A percentile compares a stretch with the other conserved stretches of the same genome.
These are phyloP conservation scores for Oasisia sp. DNA, from an alignment of 2,888 invertebrate species.

Conservation along the genomic window DNA sequence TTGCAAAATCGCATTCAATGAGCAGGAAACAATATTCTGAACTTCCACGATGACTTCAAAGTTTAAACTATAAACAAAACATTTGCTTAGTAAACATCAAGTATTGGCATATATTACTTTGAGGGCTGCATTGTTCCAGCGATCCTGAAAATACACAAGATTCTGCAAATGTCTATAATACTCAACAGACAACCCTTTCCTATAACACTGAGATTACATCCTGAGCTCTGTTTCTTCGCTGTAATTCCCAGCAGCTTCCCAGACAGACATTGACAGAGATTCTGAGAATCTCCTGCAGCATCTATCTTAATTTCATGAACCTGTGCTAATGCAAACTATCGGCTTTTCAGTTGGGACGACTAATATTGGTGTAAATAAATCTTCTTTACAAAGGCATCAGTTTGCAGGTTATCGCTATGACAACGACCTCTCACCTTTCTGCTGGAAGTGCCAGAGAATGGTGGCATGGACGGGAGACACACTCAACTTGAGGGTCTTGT, in stretches of 20 bases:
- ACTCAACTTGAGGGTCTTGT: slow-evolving; percentile 78
- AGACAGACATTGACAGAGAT: background rate
- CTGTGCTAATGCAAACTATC: background rate
- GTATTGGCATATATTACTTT: too few relatives aligned
- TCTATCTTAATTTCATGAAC: background rate
- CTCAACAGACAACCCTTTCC: too few relatives aligned
- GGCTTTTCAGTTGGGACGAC: background rate
- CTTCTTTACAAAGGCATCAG: background rate
- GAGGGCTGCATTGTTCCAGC: too few relatives aligned
- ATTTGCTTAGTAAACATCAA: too few relatives aligned
- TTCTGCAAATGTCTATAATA: too few relatives aligned
- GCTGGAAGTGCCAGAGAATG: slow-evolving; percentile 91
- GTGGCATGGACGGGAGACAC: slow-evolving; percentile 95
- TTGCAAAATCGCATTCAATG: too few relatives aligned
- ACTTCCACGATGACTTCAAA: too few relatives aligned
- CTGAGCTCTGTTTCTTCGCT: too few relatives aligned
- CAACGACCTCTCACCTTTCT: slow-evolving; percentile 73
- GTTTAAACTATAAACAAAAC: too few relatives aligned
- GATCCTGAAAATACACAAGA: too few relatives aligned
- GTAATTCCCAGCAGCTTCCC: background rate
- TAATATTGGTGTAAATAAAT: background rate
- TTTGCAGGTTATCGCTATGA: background rate
- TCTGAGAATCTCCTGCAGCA: background rate
- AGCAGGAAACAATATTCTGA: too few relatives aligned
- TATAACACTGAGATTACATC: too few relatives aligned